These are phyloP conservation scores for Eupithecia vulgata DNA, from an alignment of 2,888 invertebrate genomes.

Conservation along the genomic window DNA sequence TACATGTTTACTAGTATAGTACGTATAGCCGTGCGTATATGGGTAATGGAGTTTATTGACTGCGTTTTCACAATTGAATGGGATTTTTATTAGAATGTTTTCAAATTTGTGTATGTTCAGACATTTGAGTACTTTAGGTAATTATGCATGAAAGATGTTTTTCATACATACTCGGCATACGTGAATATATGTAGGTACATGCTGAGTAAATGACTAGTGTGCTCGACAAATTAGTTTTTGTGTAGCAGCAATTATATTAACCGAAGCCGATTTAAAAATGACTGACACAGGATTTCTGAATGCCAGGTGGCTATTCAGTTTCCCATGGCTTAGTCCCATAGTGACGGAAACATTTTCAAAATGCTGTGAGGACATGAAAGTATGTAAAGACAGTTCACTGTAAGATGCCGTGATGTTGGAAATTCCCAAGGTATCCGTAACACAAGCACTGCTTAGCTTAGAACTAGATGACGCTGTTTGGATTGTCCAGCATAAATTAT, in stretches of 20 bases:
- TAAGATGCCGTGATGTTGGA: too few relatives aligned
- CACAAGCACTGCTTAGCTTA: too few relatives aligned
- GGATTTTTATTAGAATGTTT: conserved; percentile 22
- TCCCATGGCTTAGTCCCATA: conserved; percentile 12
- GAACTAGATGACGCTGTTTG: too few relatives aligned
- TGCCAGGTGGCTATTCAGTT: conserved; percentile 11
- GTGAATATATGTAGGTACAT: background rate
- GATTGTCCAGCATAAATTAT: too few relatives aligned
- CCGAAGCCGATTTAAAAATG: background rate
- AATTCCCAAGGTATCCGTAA: too few relatives aligned
- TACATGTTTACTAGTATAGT: conserved; percentile 38
- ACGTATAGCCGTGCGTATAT: conserved; percentile 34
- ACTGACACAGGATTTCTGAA: conserved; percentile 9
- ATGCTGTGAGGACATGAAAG: background rate
- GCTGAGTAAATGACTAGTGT: background rate
- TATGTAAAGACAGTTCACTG: too few relatives aligned
- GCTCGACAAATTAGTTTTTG: background rate
- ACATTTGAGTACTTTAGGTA: too few relatives aligned
- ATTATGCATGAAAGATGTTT: too few relatives aligned
- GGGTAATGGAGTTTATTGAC: conserved; percentile 44
- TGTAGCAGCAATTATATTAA: background rate
- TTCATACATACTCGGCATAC: background rate
- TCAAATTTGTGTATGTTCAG: background rate
- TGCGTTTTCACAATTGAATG: conserved; percentile 42
- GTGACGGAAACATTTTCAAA: conserved; percentile 13